Percentiles rank a stretch among this genome's conserved stretches.
Evolutionary conservation across 2,113 vertebrate species (phyloP).

Genomic region (Chamaea fasciata): DNA sequence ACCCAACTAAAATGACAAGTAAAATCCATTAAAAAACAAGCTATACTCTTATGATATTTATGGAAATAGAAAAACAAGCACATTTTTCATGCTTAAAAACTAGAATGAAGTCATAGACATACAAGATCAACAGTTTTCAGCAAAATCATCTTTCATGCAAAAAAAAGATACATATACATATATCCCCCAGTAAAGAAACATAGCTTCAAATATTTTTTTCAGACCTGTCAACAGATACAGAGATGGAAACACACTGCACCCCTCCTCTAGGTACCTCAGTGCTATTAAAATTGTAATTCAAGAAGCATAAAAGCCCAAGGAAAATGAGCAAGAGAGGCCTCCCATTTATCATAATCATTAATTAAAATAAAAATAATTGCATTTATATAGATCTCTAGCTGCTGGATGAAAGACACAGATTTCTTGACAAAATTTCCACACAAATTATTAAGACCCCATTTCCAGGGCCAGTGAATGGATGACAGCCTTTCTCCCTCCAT

Average conservation of each 20-base stretch:
- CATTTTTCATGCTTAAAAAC: not conserved
- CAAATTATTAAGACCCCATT: not conserved
- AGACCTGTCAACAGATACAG: not conserved
- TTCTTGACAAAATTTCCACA: not conserved
- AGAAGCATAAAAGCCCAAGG: not conserved
- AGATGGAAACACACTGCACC: not conserved
- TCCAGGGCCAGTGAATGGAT: not conserved
- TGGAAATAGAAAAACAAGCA: not conserved
- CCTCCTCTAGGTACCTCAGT: not conserved
- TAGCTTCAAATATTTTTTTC: not conserved
- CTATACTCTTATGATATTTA: not conserved
- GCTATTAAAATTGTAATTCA: not conserved
- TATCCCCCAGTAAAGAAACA: not conserved
- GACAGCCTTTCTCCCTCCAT: not conserved
- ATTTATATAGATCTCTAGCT: not conserved
- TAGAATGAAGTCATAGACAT: not conserved
- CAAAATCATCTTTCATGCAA: not conserved
- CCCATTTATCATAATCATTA: not conserved
- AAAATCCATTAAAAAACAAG: not conserved
- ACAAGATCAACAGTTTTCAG: not conserved
- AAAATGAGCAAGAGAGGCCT: not conserved
- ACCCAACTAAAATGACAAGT: not conserved
- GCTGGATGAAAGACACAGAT: not conserved
- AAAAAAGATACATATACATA: not conserved
- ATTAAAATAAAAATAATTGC: not conserved